Conservation (phyloP, 2,797 vertebrate species). For the Oryzias sinensis region DNA sequence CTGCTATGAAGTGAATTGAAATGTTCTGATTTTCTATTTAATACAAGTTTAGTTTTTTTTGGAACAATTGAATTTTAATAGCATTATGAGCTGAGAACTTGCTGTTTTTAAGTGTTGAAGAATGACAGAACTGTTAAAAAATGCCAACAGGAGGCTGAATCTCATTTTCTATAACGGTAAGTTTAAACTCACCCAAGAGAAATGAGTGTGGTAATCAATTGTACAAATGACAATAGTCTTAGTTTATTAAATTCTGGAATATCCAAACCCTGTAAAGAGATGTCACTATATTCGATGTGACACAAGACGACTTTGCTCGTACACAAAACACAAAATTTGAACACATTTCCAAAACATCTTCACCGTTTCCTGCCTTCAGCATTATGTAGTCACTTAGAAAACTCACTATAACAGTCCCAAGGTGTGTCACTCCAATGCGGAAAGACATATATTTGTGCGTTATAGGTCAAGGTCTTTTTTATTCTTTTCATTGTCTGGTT, state of each 20-base stretch:
- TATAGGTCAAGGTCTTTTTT: constrained; percentile 49
- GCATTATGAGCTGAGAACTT: constrained; percentile 35
- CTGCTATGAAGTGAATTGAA: no score
- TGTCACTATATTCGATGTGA: no score
- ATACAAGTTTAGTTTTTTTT: no score
- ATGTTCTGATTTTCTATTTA: no score
- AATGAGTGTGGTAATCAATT: constrained; percentile 61
- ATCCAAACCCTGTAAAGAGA: no score
- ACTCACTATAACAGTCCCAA: constrained; percentile 10
- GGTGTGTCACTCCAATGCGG: constrained; percentile 14
- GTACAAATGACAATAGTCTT: no score
- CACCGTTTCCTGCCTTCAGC: not conserved
- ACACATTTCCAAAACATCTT: not conserved
- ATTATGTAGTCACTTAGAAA: constrained; percentile 5
- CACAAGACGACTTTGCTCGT: no score
- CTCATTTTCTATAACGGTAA: constrained; percentile 64
- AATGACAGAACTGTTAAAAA: constrained; percentile 43
- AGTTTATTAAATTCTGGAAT: no score
- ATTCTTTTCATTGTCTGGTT: constrained; percentile 53
- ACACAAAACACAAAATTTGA: no score
- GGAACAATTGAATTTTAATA: constrained; percentile 2
- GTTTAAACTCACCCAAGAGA: constrained; percentile 46
- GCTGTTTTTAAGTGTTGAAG: constrained; percentile 42
- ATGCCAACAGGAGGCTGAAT: constrained; percentile 45
- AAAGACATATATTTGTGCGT: constrained; percentile 24